Percentiles rank a stretch among this genome's conserved stretches.
Evolutionary conservation across 2,113 vertebrate species (phyloP).

Genomic region (Otis tarda): DNA sequence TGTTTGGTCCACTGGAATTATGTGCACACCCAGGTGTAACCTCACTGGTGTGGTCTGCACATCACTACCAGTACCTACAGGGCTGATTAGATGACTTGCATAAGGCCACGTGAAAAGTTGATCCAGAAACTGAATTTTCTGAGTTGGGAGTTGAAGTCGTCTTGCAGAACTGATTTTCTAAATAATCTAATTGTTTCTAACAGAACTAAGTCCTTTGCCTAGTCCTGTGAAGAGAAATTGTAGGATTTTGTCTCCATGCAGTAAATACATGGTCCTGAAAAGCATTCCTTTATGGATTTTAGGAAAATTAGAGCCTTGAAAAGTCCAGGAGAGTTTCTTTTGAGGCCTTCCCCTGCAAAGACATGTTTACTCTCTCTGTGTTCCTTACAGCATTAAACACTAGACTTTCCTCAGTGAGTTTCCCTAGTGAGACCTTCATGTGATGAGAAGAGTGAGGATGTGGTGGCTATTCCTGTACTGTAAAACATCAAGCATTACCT

Average conservation of each 20-base stretch:
- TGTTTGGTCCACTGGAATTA: neutral
- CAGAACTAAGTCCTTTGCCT: neutral
- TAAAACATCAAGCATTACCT: neutral
- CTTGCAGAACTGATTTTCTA: neutral
- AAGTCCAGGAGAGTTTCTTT: neutral
- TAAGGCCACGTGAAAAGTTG: neutral
- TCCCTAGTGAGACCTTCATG: neutral
- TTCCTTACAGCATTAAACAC: neutral
- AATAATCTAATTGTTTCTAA: neutral
- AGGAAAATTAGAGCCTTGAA: neutral
- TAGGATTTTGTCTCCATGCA: neutral
- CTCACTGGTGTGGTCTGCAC: neutral
- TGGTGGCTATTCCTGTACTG: neutral
- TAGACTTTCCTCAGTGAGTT: neutral
- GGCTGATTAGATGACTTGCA: neutral
- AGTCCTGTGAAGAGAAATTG: neutral
- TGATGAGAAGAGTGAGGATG: neutral
- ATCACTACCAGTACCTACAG: neutral
- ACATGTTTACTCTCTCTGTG: neutral
- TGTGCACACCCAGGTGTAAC: neutral
- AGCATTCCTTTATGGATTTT: neutral
- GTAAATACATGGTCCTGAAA: neutral
- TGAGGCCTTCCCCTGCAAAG: neutral
- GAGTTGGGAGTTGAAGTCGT: neutral
- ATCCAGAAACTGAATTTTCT: neutral